These are phyloP conservation scores for Temnothorax longispinosus DNA, from an alignment of 1,140 invertebrate genomes.

Conservation along the genomic window DNA sequence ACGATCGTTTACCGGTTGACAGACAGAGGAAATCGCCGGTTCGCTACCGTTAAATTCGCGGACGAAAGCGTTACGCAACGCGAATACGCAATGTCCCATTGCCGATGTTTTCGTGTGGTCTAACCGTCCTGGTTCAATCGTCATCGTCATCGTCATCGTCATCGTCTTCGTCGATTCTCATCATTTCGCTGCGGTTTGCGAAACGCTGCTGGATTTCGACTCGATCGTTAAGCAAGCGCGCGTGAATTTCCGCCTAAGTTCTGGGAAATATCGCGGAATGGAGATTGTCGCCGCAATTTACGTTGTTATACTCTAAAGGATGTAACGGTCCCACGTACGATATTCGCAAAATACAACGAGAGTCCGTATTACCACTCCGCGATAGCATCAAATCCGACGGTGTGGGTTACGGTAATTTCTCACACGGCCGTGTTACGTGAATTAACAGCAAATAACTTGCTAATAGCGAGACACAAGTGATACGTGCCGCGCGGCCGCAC, in stretches of 20 bases:
- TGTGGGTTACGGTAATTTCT: constrained; percentile 18
- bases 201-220: constrained; percentile 10
- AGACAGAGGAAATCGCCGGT: constrained; percentile 37
- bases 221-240: neutral
- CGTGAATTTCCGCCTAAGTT: constrained; percentile 18
- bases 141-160: constrained; percentile 13
- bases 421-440: neutral
- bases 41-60: constrained; percentile 26
- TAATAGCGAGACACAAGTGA: constrained; percentile 40
- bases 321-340: constrained; percentile 39
- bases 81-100: constrained; percentile 42
- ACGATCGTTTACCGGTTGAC: constrained; percentile 46
- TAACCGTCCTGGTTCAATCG: neutral
- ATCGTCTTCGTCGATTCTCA: neutral
- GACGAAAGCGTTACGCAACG: constrained; percentile 46
- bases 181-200: constrained; percentile 14
- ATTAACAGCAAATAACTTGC: constrained; percentile 50
- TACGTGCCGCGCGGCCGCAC: neutral
- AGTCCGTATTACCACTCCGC: neutral
- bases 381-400: constrained; percentile 22
- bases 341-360: constrained; percentile 32
- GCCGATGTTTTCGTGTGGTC: neutral
- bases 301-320: neutral
- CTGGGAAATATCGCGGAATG: constrained; percentile 19
- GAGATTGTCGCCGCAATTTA: constrained; percentile 46